A percentile compares a stretch with the other conserved stretches of the same genome.
These are phyloP conservation scores for Hydra vulgaris DNA, from an alignment of 30 jellyfish, hydroid and myxozoan species.

Conservation along the genomic window DNA sequence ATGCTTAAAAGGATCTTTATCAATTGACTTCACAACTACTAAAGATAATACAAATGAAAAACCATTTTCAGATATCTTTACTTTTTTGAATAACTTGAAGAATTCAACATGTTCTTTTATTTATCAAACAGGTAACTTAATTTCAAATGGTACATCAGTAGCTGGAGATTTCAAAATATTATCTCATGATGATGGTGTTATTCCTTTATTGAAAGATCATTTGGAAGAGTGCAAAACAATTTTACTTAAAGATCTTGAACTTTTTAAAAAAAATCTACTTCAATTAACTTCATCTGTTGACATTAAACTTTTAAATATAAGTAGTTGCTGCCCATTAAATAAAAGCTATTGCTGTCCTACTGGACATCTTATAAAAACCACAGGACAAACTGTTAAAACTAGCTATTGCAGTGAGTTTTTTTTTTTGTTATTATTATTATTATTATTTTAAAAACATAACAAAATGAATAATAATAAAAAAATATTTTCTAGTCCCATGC, in stretches of 20 bases:
- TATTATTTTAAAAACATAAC: background rate
- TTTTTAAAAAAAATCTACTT: no score
- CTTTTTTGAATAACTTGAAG: background rate
- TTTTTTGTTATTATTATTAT: background rate
- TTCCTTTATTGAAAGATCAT: background rate
- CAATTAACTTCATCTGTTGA: background rate
- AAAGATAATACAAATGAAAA: background rate
- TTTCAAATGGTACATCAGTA: background rate
- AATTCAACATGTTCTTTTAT: background rate
- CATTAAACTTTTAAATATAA: background rate
- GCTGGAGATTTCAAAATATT: background rate
- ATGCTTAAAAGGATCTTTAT: background rate
- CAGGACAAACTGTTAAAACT: slow-evolving; percentile 10
- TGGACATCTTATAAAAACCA: slow-evolving; percentile 16
- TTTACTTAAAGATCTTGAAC: background rate
- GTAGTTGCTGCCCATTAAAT: slow-evolving; percentile 36
- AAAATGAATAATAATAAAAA: background rate
- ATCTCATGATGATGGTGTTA: background rate
- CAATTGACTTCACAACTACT: background rate
- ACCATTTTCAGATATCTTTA: background rate
- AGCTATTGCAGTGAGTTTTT: slow-evolving; percentile 55
- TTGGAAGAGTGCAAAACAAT: background rate
- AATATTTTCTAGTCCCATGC: slow-evolving; percentile 51
- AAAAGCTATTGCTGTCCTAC: slow-evolving; percentile 45
- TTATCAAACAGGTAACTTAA: background rate